Evolutionary conservation across 1,140 invertebrate species (phyloP).

Genomic region (Wiebesia pumilae): DNA sequence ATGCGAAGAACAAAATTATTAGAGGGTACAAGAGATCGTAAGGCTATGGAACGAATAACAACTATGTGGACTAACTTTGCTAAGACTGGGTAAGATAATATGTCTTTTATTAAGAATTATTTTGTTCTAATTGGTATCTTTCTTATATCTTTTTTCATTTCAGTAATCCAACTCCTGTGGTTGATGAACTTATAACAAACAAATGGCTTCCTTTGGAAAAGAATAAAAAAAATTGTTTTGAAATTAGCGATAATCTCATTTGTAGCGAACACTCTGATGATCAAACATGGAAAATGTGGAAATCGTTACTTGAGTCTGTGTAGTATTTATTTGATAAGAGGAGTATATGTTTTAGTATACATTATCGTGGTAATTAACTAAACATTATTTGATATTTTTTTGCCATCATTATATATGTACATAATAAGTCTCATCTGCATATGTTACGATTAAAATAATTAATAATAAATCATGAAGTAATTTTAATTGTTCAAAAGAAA

Average conservation of each 20-base stretch:
- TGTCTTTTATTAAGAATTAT: neutral
- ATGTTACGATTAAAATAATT: too few species aligned
- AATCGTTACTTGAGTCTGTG: conserved; percentile 38
- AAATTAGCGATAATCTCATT: conserved; percentile 62
- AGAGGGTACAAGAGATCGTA: conserved; percentile 57
- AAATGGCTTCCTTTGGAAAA: conserved; percentile 67
- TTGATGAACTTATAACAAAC: conserved; percentile 59
- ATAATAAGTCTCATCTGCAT: too few species aligned
- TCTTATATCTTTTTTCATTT: neutral
- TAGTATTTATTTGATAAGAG: neutral
- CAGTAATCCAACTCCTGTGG: conserved; percentile 71
- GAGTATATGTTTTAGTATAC: neutral
- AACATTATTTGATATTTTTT: too few species aligned
- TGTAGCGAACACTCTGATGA: conserved; percentile 56
- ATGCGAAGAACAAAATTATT: conserved; percentile 30
- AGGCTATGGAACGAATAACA: conserved; percentile 60
- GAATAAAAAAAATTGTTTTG: conserved; percentile 64
- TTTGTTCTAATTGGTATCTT: neutral
- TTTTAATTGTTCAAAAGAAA: too few species aligned
- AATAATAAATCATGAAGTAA: too few species aligned
- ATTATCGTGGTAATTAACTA: too few species aligned
- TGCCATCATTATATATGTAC: too few species aligned
- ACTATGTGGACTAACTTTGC: conserved; percentile 73
- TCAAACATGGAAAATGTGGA: conserved; percentile 53
- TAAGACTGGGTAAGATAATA: conserved; percentile 62